Evolutionary conservation across 2,797 vertebrate species (phyloP), one percentile per base, ranked within the genome.

Genomic region (Rallus crepitans): DNA sequence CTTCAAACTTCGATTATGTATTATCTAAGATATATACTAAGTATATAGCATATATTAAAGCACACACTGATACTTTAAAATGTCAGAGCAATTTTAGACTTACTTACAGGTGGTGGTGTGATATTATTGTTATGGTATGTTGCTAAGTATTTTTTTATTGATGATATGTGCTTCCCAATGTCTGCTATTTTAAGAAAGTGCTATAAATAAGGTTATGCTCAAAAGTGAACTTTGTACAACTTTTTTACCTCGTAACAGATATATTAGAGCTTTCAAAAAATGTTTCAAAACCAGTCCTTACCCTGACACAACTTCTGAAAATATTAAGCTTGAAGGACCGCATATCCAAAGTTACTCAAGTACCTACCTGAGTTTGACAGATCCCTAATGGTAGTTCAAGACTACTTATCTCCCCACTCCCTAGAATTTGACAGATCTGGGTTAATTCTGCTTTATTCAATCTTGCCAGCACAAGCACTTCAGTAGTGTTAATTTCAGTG

Each of bases 1-100:
- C 77, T 86, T 96, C 80, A 78, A 72, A 77, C 33, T 89, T 96
- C 45, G 94, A 91, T 92, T 83, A 82, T 10, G 35, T 35, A 77
- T 92, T 86, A 87, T 15, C 48, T 39, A 82, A 63, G 50, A 87
- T 77, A 82, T 24, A 82, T 12, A 39, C 23, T 47, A 45, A 45
- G 42, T 19, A 87, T 75, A 82, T 23, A 82, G 12, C 35, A 81
- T 25, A 82, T 13, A 39, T 57, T 71, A 90, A 89, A 94, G 70
- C 40, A 45, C 55, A 66, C 64, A 61, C 14, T 35, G 19, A 55
- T 68, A 78, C 24, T 82, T 77, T 40, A 42, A 87, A 50, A 83
- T 15, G 25, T 60, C 50, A 14, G 52, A 57, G 25, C 70, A 86
- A 78, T 60, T 94, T 91, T 78, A 79, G 28, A 68, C 75, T 55